Base-by-base conservation (phyloP, 2,888 invertebrate genomes). In the Smittia sp. region DNA sequence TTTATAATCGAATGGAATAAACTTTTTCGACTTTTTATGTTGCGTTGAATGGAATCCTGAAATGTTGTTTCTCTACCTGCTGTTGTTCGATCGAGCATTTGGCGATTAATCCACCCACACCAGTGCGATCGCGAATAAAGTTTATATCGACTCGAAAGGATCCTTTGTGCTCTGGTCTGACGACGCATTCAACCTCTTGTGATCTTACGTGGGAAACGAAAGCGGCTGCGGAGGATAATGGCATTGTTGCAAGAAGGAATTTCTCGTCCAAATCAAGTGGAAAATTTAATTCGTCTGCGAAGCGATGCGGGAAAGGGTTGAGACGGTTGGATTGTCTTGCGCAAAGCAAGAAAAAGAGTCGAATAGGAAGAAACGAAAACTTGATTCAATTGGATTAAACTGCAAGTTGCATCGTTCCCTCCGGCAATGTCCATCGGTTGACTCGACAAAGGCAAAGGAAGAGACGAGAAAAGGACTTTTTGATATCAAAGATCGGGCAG, bases 231-330 rank as follows among this genome's bases (percentile, higher is more conserved):
- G 15, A 6, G 46, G n/a, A 46, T 11, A 46, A 13, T 22, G 58
- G 18, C 9, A 3, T 9, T 2, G 58, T 58, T 58, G 58, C 20
- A 39, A 67, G 15, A 11, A 69, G 13, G 25, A 54, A 18, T 41
- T 68, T 67, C 39, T 67, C 38, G 39, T 39, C 46, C 52, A 69
- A 69, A 69, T 69, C 69, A 69, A 69, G 69, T 69, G 69, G 52
- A 69, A 69, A 52, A 15, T 20, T 41, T 24, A 66, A 66, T 63
- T 32, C 25, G 27, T 27, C 25, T 63, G 9, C 38, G 39, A 66
- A 13, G 38, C 9, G 20, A 67, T 25, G 15, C 11, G 22, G 46
- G 11, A 24, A 46, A 46, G 3, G n/a, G 46, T 11, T 6, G 3
- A n/a, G 27, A 68, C 41, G 68, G 68, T 46, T 68, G 38, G 38